phyloP scores from a whole-genome alignment of 2,888 invertebrate species.

The Drosophila meridiana region DNA sequence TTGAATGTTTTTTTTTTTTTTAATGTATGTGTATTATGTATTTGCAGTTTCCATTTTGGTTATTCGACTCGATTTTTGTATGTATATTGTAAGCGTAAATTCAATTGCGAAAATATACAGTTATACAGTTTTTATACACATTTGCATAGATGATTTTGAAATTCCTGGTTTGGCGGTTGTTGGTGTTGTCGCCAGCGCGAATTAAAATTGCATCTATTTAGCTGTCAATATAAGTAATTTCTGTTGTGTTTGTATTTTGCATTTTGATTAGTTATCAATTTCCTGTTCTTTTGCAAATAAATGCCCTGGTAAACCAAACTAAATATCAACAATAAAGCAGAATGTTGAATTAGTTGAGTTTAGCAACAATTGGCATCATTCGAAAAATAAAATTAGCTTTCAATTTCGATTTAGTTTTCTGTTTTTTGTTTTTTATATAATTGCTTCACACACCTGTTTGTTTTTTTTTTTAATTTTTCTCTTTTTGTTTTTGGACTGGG shows the following conservation, averaged over 20 bases:
- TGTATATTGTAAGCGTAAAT: slow-evolving; percentile 74
- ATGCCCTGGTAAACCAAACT: slow-evolving; percentile 18
- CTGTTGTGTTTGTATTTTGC: slow-evolving; percentile 18
- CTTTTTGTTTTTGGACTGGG: neutral
- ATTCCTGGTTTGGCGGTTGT: slow-evolving; percentile 35
- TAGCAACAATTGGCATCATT: slow-evolving; percentile 35
- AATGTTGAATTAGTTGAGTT: slow-evolving; percentile 32
- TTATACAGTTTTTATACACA: slow-evolving; percentile 57
- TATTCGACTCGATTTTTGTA: slow-evolving; percentile 52
- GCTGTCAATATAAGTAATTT: slow-evolving; percentile 45
- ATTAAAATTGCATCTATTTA: slow-evolving; percentile 69
- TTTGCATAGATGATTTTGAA: slow-evolving; percentile 36
- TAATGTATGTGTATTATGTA: slow-evolving; percentile 48
- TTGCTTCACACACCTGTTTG: slow-evolving; percentile 51
- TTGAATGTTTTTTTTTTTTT: slow-evolving; percentile 42
- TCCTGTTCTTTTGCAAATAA: slow-evolving; percentile 31
- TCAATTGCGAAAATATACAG: slow-evolving; percentile 79
- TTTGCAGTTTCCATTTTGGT: slow-evolving; percentile 63
- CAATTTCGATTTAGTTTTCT: slow-evolving; percentile 12
- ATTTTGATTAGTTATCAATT: slow-evolving; percentile 60
- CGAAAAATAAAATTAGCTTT: slow-evolving; percentile 34
- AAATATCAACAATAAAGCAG: slow-evolving; percentile 39
- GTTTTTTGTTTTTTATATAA: slow-evolving; percentile 4
- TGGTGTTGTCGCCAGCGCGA: slow-evolving; percentile 38
- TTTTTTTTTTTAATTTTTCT: neutral